These are phyloP conservation scores for Lepidotrigona ventralis DNA, from an alignment of 1,140 invertebrate species.

Conservation along the genomic window DNA sequence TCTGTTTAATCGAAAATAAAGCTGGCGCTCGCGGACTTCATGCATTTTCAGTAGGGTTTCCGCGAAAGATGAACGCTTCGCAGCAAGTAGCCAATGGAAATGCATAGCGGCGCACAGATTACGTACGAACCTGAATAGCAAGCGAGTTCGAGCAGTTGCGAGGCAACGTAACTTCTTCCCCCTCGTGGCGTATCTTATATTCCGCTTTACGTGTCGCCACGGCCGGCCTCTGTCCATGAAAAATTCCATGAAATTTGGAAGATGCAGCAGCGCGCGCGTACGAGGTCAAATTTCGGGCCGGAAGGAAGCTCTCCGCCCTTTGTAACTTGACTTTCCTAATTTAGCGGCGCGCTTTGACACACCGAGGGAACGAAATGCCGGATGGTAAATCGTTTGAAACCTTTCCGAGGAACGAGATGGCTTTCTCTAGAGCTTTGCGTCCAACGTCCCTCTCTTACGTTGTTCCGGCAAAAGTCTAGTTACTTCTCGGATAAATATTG, in stretches of 20 bases:
- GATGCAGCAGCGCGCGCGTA: too few relatives aligned
- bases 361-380: neutral
- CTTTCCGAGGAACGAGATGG: neutral
- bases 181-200: neutral
- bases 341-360: neutral
- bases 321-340: neutral
- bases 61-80: neutral
- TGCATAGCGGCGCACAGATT: constrained; percentile 68
- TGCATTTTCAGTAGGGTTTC: constrained; percentile 38
- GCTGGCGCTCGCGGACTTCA: neutral
- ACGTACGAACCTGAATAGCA: constrained; percentile 56
- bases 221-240: neutral
- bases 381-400: neutral
- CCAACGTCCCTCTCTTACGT: neutral
- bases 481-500: neutral
- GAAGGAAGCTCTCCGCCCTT: neutral
- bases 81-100: constrained; percentile 74
- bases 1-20: constrained; percentile 57
- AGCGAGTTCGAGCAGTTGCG: constrained; percentile 20
- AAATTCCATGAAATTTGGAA: constrained; percentile 10
- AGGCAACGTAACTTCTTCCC: neutral
- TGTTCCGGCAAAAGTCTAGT: neutral
- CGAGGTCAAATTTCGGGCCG: too few relatives aligned
- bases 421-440: neutral
- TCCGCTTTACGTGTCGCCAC: neutral